Conservation (phyloP, 2,888 invertebrate genomes). For the Altica lythri region DNA sequence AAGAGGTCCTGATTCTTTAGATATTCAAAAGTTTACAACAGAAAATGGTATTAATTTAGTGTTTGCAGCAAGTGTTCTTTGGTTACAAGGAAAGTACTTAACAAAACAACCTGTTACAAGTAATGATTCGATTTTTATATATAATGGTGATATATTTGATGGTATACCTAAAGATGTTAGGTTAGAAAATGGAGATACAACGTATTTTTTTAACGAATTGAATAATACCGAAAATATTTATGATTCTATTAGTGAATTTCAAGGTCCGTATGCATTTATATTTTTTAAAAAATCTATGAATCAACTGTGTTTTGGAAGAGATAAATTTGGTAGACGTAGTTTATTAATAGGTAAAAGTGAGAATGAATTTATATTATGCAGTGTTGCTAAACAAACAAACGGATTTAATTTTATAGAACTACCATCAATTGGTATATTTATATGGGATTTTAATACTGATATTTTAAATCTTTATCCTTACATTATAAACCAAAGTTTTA, state of each 20-base stretch:
- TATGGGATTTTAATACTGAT: conserved; percentile 56
- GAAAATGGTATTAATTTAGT: conserved; percentile 41
- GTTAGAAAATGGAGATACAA: conserved; percentile 60
- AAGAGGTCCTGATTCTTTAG: conserved; percentile 64
- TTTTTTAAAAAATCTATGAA: conserved; percentile 67
- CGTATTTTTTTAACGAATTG: conserved; percentile 58
- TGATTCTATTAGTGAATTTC: conserved; percentile 55
- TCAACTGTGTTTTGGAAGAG: conserved; percentile 80
- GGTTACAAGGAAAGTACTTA: conserved; percentile 76
- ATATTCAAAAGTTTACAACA: conserved; percentile 31
- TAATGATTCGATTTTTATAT: conserved; percentile 70
- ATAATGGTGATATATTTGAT: conserved; percentile 89
- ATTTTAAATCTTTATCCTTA: conserved; percentile 57
- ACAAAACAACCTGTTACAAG: conserved; percentile 72
- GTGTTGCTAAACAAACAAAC: conserved; percentile 65
- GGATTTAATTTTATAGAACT: conserved; percentile 61
- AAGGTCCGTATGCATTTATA: conserved; percentile 86
- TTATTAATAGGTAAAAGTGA: conserved; percentile 66
- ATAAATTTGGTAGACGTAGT: conserved; percentile 84
- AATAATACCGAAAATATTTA: conserved; percentile 46
- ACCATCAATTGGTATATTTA: conserved; percentile 67
- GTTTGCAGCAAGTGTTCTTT: conserved; percentile 68
- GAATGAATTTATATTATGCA: conserved; percentile 58
- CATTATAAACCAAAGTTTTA: conserved; percentile 54
- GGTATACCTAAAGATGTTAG: conserved; percentile 52